These are phyloP conservation scores for Amiota communis DNA, from an alignment of 2,888 invertebrate species.

Conservation along the genomic window DNA sequence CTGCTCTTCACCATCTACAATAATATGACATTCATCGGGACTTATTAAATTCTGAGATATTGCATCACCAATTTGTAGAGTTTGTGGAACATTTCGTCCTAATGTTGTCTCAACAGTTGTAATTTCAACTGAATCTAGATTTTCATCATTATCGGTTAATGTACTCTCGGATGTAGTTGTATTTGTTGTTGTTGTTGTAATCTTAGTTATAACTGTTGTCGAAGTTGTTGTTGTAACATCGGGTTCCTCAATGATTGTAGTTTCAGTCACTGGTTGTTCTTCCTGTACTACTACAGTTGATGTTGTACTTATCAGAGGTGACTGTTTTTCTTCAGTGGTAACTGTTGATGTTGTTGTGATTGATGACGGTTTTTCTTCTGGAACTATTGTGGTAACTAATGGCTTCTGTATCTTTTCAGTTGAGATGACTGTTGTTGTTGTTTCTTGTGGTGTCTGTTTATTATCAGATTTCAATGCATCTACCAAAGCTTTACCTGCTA, in stretches of 20 bases:
- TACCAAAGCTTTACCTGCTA: constrained; percentile 89
- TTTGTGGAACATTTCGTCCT: constrained; percentile 56
- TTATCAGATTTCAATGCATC: constrained; percentile 81
- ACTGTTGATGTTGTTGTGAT: neutral
- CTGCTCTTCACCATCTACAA: constrained; percentile 78
- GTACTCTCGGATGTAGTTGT: constrained; percentile 33
- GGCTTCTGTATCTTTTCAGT: constrained; percentile 36
- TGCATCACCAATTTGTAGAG: constrained; percentile 78
- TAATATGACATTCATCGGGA: constrained; percentile 79
- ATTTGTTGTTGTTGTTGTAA: constrained; percentile 50
- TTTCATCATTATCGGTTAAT: constrained; percentile 58
- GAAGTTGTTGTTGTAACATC: constrained; percentile 29
- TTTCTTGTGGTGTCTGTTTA: constrained; percentile 47
- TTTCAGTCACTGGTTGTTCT: constrained; percentile 19
- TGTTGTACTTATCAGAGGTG: neutral
- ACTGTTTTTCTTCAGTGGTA: neutral
- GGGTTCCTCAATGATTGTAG: constrained; percentile 5
- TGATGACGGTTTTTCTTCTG: neutral
- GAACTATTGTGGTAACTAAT: constrained; percentile 5
- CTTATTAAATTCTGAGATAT: constrained; percentile 79
- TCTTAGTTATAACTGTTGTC: constrained; percentile 45
- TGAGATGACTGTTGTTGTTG: constrained; percentile 30
- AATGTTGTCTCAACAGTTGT: constrained; percentile 40
- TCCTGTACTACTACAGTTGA: constrained; percentile 4
- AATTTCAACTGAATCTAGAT: constrained; percentile 48